Evolutionary conservation across 2,113 vertebrate genomes (phyloP).

Genomic region (Heptranchias perlo): DNA sequence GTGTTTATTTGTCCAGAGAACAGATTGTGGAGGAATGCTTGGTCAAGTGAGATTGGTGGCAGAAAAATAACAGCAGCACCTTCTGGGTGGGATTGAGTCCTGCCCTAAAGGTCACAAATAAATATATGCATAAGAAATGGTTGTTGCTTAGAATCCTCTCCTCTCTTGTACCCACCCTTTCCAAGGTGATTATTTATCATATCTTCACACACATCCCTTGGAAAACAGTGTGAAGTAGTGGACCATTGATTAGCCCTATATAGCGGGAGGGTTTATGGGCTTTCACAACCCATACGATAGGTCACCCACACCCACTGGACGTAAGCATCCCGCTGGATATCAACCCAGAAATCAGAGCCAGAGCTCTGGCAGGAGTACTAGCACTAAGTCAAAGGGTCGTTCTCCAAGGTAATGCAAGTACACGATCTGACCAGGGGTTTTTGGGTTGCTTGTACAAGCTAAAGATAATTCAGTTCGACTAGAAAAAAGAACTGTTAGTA

Average conservation of each 20-base stretch:
- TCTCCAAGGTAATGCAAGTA: background rate
- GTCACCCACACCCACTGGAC: background rate
- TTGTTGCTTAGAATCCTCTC: background rate
- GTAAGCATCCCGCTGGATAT: background rate
- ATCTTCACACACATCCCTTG: background rate
- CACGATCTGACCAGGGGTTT: background rate
- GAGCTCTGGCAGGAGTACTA: background rate
- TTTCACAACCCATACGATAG: background rate
- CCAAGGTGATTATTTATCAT: background rate
- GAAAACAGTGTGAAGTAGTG: background rate
- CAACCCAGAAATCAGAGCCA: background rate
- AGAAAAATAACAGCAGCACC: background rate
- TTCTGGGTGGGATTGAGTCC: background rate
- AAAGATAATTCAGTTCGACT: background rate
- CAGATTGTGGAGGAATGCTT: background rate
- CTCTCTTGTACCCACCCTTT: background rate
- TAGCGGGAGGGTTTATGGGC: background rate
- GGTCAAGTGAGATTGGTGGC: background rate
- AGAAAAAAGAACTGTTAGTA: background rate
- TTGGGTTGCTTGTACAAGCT: background rate
- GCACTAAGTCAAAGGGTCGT: background rate
- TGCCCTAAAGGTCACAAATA: background rate
- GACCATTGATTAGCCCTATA: background rate
- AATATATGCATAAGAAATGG: background rate
- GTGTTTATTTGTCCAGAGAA: background rate